phyloP scores from a whole-genome alignment of 1,140 invertebrate species.

The Condylostylus longicornis region DNA sequence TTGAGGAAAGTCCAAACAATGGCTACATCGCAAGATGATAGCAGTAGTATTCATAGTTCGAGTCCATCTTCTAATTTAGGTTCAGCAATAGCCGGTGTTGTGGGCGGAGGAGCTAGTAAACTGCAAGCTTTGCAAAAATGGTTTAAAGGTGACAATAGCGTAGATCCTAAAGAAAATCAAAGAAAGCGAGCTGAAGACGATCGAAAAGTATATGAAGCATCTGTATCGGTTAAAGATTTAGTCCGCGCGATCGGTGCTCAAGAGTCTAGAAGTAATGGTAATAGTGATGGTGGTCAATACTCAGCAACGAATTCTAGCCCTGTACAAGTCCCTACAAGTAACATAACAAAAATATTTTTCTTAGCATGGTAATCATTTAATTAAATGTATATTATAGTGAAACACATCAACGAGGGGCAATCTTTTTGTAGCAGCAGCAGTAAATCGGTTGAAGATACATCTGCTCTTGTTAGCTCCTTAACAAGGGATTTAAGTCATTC shows the following conservation, averaged over 20 bases:
- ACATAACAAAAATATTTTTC: neutral
- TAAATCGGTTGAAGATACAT: conserved; percentile 35
- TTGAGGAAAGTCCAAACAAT: no score
- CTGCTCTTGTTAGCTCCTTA: conserved; percentile 46
- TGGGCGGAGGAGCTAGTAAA: conserved; percentile 39
- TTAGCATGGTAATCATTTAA: no score
- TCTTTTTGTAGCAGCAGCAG: conserved; percentile 1
- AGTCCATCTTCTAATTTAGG: conserved; percentile 22
- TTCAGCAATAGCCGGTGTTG: conserved; percentile 28
- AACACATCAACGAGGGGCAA: neutral
- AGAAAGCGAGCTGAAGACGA: conserved; percentile 9
- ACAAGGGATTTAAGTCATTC: conserved; percentile 44
- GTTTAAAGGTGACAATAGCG: conserved; percentile 43
- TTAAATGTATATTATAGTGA: no score
- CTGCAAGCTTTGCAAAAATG: conserved; percentile 54
- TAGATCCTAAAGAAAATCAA: conserved; percentile 5
- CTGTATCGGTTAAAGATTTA: conserved; percentile 63
- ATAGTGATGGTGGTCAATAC: conserved; percentile 55
- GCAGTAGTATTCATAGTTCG: conserved; percentile 4
- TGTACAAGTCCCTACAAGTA: conserved; percentile 35
- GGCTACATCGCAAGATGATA: neutral
- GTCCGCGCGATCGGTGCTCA: conserved; percentile 55
- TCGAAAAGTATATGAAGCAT: conserved; percentile 45
- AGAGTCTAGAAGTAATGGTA: conserved; percentile 46
- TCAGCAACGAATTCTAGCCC: conserved; percentile 46